Evolutionary conservation across 2,113 vertebrate species (phyloP).

Genomic region (Xiphophorus couchianus): DNA sequence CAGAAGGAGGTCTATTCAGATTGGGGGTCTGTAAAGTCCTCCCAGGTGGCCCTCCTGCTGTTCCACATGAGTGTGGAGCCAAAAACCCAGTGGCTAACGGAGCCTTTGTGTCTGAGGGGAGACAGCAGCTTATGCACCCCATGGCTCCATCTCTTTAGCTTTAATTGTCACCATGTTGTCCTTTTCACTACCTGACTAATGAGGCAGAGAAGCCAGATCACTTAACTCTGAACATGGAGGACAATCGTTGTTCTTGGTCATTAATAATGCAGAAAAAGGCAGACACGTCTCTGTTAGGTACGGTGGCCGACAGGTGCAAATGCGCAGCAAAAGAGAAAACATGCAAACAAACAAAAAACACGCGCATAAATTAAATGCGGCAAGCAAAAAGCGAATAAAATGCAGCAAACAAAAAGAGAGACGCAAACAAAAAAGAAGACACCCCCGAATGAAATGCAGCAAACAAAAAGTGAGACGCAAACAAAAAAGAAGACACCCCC

Average conservation of each 20-base stretch:
- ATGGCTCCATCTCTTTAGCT: constrained; percentile 47
- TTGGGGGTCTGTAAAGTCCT: constrained; percentile 51
- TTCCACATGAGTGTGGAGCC: constrained; percentile 42
- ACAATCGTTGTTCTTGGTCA: constrained; percentile 63
- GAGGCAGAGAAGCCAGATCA: constrained; percentile 53
- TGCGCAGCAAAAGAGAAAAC: no score
- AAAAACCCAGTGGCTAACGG: constrained; percentile 62
- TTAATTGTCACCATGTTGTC: constrained; percentile 67
- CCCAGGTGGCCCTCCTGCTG: constrained; percentile 63
- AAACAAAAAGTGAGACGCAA: no score
- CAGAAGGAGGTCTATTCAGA: constrained; percentile 47
- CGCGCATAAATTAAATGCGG: no score
- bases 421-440: no score
- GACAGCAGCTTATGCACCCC: constrained; percentile 27
- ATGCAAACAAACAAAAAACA: no score
- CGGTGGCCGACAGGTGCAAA: no score
- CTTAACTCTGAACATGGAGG: constrained; percentile 63
- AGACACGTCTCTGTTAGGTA: constrained; percentile 36
- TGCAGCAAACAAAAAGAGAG: no score
- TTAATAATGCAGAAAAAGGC: constrained; percentile 74
- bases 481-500: no score
- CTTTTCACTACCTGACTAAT: constrained; percentile 65
- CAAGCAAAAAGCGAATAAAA: no score
- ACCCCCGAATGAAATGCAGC: no score
- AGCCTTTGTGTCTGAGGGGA: constrained; percentile 52